phyloP scores from a whole-genome alignment of 2,797 vertebrate species.

The Hydrocynus forskahlii region DNA sequence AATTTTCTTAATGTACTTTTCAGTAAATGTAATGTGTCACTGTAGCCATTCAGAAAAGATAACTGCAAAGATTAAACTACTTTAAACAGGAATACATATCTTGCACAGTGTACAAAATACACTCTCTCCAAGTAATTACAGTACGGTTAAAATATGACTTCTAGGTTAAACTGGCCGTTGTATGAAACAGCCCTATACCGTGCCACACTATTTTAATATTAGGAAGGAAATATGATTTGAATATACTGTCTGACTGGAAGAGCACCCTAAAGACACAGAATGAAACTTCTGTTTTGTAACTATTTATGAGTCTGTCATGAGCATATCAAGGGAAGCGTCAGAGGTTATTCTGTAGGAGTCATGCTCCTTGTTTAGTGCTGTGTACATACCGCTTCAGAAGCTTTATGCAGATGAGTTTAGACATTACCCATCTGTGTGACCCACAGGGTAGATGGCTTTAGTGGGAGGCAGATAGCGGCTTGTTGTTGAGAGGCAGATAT shows the following conservation, averaged over 20 bases:
- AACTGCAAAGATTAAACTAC: no score
- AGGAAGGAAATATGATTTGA: not conserved
- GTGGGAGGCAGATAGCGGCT: not conserved
- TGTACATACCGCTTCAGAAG: not conserved
- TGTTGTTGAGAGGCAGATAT: not conserved
- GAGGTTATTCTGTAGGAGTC: not conserved
- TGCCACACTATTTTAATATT: conserved; percentile 16
- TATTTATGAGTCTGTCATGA: not conserved
- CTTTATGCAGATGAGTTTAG: not conserved
- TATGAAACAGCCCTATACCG: conserved; percentile 14
- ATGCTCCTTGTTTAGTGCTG: not conserved
- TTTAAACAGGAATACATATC: no score
- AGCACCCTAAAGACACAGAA: not conserved
- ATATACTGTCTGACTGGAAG: not conserved
- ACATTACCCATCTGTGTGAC: not conserved
- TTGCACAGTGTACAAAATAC: no score
- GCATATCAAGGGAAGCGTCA: not conserved
- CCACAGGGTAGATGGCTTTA: not conserved
- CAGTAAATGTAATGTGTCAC: no score
- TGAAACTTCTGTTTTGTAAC: not conserved
- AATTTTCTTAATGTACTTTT: no score
- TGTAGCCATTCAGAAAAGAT: no score
- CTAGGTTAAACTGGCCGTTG: conserved; percentile 12
- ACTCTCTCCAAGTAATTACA: no score
- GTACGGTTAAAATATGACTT: conserved; percentile 11